These are phyloP conservation scores for Nemurella pictetii DNA, from an alignment of 2,888 invertebrate genomes.

Conservation along the genomic window DNA sequence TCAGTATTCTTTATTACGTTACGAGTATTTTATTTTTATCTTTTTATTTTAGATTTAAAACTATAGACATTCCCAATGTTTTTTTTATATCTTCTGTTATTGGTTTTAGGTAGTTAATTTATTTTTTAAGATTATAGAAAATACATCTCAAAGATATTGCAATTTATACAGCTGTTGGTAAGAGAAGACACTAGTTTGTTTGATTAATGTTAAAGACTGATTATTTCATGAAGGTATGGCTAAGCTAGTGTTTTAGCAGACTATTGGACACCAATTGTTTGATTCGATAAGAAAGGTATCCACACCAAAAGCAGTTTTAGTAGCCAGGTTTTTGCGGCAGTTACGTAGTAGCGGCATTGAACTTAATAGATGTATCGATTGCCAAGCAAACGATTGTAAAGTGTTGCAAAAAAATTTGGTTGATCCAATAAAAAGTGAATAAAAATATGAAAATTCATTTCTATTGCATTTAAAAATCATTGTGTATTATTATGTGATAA, in stretches of 20 bases:
- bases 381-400: not conserved
- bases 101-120: not conserved
- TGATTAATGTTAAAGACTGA: conserved; percentile 27
- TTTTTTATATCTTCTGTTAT: not conserved
- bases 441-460: not conserved
- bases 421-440: not conserved
- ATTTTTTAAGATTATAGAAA: not conserved
- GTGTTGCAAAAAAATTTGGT: not conserved
- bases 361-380: not conserved
- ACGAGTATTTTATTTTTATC: not conserved
- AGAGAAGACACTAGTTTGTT: not conserved
- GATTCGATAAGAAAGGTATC: not conserved
- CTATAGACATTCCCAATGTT: not conserved
- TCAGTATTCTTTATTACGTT: not conserved
- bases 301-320: not conserved
- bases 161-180: not conserved
- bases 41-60: not conserved
- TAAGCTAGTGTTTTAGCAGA: not conserved
- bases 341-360: not conserved
- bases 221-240: not conserved
- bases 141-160: not conserved
- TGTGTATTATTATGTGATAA: not conserved
- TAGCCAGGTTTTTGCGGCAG: not conserved
- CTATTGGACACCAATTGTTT: conserved; percentile 23
- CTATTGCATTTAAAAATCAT: not conserved